Evolutionary conservation across 2,888 invertebrate species (phyloP).

Genomic region (Scaptomyza tumidula): DNA sequence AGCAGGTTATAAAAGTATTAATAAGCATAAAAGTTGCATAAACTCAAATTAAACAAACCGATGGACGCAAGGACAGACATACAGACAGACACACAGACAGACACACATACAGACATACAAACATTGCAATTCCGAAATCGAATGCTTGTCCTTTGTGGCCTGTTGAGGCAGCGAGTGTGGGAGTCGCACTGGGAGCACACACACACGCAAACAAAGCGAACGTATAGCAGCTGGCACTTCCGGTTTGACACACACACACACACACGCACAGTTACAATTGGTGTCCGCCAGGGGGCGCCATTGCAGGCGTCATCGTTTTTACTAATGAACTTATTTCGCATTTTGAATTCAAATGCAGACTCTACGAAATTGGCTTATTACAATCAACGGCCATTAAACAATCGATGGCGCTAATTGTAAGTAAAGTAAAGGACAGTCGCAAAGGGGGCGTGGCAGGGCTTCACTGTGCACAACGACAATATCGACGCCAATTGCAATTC

Average conservation of each 20-base stretch:
- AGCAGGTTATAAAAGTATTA: slow-evolving; percentile 59
- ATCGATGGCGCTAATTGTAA: slow-evolving; percentile 68
- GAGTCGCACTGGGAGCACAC: slow-evolving; percentile 8
- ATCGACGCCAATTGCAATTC: slow-evolving; percentile 35
- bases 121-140: slow-evolving; percentile 46
- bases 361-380: slow-evolving; percentile 73
- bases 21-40: slow-evolving; percentile 73
- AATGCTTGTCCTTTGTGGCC: slow-evolving; percentile 25
- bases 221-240: slow-evolving; percentile 40
- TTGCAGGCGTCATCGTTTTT: slow-evolving; percentile 41
- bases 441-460: neutral
- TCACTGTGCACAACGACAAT: slow-evolving; percentile 27
- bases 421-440: slow-evolving; percentile 40
- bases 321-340: slow-evolving; percentile 77
- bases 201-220: neutral
- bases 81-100: slow-evolving; percentile 23
- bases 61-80: slow-evolving; percentile 34
- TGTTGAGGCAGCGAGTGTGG: neutral
- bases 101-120: slow-evolving; percentile 30
- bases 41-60: slow-evolving; percentile 61
- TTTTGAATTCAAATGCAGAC: slow-evolving; percentile 71
- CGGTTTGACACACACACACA: slow-evolving; percentile 28
- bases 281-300: slow-evolving; percentile 31
- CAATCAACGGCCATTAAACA: slow-evolving; percentile 73
- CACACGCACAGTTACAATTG: neutral